Conservation (phyloP, 2,888 invertebrate genomes). For the Agrilus biguttatus region DNA sequence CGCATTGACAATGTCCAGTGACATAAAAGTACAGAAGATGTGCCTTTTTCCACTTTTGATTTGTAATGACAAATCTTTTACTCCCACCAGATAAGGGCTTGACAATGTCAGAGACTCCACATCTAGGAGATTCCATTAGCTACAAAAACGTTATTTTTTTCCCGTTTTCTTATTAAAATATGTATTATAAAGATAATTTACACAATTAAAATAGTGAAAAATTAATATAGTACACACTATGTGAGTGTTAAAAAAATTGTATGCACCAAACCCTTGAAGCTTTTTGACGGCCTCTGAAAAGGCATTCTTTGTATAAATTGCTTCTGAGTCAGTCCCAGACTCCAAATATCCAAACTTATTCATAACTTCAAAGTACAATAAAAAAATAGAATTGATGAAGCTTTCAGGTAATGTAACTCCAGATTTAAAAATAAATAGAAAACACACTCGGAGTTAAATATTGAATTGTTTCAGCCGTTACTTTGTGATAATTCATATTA, state of each 20-base stretch:
- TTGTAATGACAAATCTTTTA: slow-evolving; percentile 45
- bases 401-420: no score
- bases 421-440: no score
- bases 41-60: slow-evolving; percentile 54
- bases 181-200: no score
- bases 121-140: slow-evolving; percentile 51
- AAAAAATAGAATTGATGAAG: no score
- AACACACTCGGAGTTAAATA: no score
- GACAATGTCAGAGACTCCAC: slow-evolving; percentile 57
- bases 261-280: slow-evolving; percentile 56
- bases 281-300: slow-evolving; percentile 46
- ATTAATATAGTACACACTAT: no score
- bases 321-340: slow-evolving; percentile 36
- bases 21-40: no score
- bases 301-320: slow-evolving; percentile 46
- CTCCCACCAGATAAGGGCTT: slow-evolving; percentile 22
- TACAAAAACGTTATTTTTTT: slow-evolving; percentile 23
- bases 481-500: no score
- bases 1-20: no score
- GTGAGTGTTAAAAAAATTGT: background rate
- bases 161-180: no score
- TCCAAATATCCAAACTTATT: slow-evolving; percentile 55
- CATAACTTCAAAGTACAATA: slow-evolving; percentile 47
- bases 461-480: no score
- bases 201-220: no score